Evolutionary conservation across 2,888 invertebrate species (phyloP), one percentile per base, ranked within the genome.

Genomic region (Amphipyra tragopoginis): DNA sequence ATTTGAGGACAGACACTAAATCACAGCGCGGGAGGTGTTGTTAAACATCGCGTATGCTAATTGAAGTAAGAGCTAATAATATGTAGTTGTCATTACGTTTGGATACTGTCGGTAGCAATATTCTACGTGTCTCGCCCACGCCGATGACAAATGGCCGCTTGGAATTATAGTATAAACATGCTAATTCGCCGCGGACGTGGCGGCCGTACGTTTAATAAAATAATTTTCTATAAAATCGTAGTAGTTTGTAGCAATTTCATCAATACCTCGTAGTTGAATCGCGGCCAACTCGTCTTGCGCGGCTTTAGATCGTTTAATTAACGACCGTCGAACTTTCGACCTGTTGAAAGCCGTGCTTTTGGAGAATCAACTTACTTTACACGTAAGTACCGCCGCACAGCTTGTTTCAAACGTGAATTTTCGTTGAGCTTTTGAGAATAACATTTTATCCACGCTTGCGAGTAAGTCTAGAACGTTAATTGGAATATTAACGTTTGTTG

Each of bases 311-410:
- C 91, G 91, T 93, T 93, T 93, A 93, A 94, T 94, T 93, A 93
- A 93, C 93, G 92, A 92, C 82, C 92, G 90, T 89, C 90, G 90
- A 93, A 93, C 93, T 93, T 93, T 90, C 89, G 91, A 93, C 94
- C 93, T 94, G 93, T 94, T 94, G 94, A 94, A 91, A 93, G 89
- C 90, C 76, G 82, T 81, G 91, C 89, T 92, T 91, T 90, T 86
- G 85, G 84, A 86, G 77, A 85, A 87, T 87, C 84, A 87, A 90
- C 88, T 88, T 82, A 89, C 87, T 90, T 90, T 85, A 87, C 89
- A 88, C 86, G 84, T 86, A 79, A 71, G 77, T 67, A 82, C 79
- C 74, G n/a, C n/a, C n/a, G n/a, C 11, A 21, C 21, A 2, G 78
- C 77, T 83, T 80, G 86, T 84, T 89, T 84, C 69, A 82, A 84